These are phyloP conservation scores for Conistra vaccinii DNA, from an alignment of 2,888 invertebrate species.

Conservation along the genomic window DNA sequence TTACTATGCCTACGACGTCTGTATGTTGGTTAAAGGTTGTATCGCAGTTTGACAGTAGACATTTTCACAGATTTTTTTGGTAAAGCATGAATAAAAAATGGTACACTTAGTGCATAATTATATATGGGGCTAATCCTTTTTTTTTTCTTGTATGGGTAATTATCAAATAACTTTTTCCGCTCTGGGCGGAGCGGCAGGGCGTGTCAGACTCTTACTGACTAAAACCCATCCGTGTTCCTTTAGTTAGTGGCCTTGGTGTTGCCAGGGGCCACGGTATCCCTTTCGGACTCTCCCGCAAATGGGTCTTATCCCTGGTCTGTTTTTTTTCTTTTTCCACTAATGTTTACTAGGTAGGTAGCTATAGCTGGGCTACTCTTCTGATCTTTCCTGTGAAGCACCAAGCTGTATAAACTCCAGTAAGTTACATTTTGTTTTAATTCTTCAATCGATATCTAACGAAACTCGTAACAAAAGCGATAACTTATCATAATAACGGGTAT, in stretches of 20 bases:
- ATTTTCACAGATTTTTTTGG: conserved; percentile 6
- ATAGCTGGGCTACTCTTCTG: background rate
- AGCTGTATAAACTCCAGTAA: background rate
- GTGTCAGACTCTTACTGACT: too few relatives aligned
- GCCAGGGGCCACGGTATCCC: too few relatives aligned
- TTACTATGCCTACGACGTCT: conserved; percentile 20
- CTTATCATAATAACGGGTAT: conserved; percentile 5
- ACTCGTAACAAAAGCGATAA: conserved; percentile 1
- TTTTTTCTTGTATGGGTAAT: too few relatives aligned
- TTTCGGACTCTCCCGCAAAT: too few relatives aligned
- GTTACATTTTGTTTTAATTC: background rate
- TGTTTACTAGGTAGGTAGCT: background rate
- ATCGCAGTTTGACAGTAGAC: background rate
- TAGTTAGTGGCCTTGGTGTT: too few relatives aligned
- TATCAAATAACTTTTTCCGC: too few relatives aligned
- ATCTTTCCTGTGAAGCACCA: background rate
- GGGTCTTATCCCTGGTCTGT: too few relatives aligned
- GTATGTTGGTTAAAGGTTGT: conserved; percentile 1
- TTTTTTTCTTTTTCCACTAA: background rate
- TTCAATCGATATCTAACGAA: background rate
- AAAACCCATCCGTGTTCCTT: too few relatives aligned
- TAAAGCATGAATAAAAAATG: background rate
- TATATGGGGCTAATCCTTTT: too few relatives aligned
- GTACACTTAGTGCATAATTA: background rate
- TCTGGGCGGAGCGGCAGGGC: too few relatives aligned